Conservation (phyloP, 2,797 vertebrate genomes). For the Syndactyla subalaris region DNA sequence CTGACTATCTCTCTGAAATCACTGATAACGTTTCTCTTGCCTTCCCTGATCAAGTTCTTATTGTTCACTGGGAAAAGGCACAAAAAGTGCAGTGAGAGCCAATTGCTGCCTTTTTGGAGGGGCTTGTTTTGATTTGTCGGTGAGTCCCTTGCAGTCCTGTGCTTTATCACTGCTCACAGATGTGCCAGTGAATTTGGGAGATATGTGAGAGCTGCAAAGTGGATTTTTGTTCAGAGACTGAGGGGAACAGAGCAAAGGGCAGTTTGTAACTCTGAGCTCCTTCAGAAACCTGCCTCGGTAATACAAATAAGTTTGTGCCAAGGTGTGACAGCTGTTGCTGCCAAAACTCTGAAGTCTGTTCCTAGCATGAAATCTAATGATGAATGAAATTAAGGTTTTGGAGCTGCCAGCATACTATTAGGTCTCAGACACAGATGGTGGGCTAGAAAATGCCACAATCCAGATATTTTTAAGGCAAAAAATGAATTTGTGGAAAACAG, state of each 20-base stretch:
- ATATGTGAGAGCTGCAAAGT: background rate
- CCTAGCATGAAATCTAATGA: constrained; percentile 33
- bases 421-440: background rate
- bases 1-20: background rate
- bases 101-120: background rate
- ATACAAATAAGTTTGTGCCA: constrained; percentile 35
- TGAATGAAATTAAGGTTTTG: constrained; percentile 28
- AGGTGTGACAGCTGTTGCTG: constrained; percentile 29
- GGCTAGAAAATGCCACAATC: background rate
- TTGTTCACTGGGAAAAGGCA: background rate
- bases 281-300: background rate
- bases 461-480: background rate
- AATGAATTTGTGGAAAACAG: background rate
- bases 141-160: background rate
- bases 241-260: background rate
- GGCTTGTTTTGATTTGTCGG: background rate
- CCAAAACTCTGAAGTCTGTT: background rate
- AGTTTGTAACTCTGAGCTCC: background rate
- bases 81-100: background rate
- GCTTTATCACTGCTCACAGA: background rate
- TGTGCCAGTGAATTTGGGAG: background rate
- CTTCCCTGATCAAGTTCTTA: background rate
- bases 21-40: background rate
- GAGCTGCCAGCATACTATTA: background rate
- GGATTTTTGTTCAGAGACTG: background rate